Percentiles rank a stretch among this genome's conserved stretches.
phyloP scores from a whole-genome alignment of 2,888 invertebrate species.

The Saturnia japonica region DNA sequence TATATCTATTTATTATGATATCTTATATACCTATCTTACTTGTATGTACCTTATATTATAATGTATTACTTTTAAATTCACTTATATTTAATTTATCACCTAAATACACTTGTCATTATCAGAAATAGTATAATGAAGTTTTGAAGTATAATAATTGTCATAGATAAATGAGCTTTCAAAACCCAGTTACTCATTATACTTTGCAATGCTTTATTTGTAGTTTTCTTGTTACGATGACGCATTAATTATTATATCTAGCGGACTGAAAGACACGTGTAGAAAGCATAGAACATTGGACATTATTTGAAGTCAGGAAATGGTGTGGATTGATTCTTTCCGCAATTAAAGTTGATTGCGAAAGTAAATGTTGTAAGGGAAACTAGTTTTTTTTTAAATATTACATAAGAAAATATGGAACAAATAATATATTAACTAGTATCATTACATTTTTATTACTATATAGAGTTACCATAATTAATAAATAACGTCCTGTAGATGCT shows the following conservation, averaged over 20 bases:
- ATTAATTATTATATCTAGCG: not conserved
- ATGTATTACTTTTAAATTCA: not conserved
- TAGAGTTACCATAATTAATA: too few relatives aligned
- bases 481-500: too few relatives aligned
- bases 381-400: not conserved
- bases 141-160: not conserved
- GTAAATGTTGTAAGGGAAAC: slow-evolving; percentile 1
- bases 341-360: slow-evolving; percentile 13
- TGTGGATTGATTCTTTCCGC: slow-evolving; percentile 12
- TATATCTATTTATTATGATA: not conserved
- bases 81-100: not conserved
- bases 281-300: slow-evolving; percentile 10
- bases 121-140: not conserved
- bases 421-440: not conserved
- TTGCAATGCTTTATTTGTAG: not conserved
- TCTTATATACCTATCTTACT: not conserved
- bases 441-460: not conserved
- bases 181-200: not conserved
- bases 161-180: not conserved
- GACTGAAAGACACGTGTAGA: not conserved
- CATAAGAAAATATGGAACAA: not conserved
- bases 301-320: slow-evolving; percentile 13
- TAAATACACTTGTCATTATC: not conserved
- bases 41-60: not conserved
- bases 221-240: not conserved